phyloP scores from a whole-genome alignment of 2,888 invertebrate species.

The Stenolophus ochropezus region DNA sequence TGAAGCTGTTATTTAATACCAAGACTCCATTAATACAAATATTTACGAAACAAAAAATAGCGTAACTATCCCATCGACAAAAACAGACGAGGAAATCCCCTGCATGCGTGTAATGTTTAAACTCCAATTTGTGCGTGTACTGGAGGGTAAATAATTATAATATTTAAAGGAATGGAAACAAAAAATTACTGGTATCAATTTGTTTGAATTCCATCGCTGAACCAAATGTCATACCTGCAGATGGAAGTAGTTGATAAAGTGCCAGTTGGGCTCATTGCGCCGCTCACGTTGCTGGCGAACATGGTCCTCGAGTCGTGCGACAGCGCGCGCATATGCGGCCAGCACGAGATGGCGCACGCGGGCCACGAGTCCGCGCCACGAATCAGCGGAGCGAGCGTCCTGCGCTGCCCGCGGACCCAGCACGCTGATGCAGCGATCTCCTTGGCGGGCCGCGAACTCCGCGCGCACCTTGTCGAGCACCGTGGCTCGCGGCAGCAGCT shows the following conservation, averaged over 20 bases:
- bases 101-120: too few relatives aligned
- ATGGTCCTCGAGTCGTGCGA: slow-evolving; percentile 91
- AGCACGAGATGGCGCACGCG: slow-evolving; percentile 89
- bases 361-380: slow-evolving; percentile 90
- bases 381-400: slow-evolving; percentile 92
- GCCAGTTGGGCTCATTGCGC: slow-evolving; percentile 93
- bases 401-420: slow-evolving; percentile 92
- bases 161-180: too few relatives aligned
- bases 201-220: too few relatives aligned
- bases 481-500: slow-evolving; percentile 92
- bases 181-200: too few relatives aligned
- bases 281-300: slow-evolving; percentile 93
- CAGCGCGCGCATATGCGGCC: slow-evolving; percentile 89
- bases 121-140: too few relatives aligned
- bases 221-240: slow-evolving; percentile 79
- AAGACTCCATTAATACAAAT: too few relatives aligned
- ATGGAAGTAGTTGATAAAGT: slow-evolving; percentile 95
- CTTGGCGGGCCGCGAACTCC: slow-evolving; percentile 94
- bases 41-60: too few relatives aligned
- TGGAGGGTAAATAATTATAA: too few relatives aligned
- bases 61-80: too few relatives aligned
- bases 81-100: too few relatives aligned
- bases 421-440: slow-evolving; percentile 90
- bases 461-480: slow-evolving; percentile 95
- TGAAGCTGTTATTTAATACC: too few relatives aligned